phyloP scores from a whole-genome alignment of 2,797 vertebrate species.

The Coreius guichenoti region DNA sequence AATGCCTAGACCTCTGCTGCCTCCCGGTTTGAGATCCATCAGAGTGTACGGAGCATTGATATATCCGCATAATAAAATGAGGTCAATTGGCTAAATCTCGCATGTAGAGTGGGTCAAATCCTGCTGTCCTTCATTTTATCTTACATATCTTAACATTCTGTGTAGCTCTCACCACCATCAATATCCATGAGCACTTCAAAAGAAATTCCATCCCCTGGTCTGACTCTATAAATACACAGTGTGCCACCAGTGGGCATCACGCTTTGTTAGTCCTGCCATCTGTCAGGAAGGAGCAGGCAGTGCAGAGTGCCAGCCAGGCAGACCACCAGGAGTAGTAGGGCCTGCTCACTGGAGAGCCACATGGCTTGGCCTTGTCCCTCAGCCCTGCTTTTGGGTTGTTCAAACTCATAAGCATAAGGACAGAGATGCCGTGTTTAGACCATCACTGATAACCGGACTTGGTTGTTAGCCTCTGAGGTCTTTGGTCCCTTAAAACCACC shows the following conservation, averaged over 20 bases:
- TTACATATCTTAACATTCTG: slow-evolving; percentile 10
- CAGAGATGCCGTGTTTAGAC: slow-evolving; percentile 15
- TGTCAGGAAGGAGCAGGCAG: slow-evolving; percentile 69
- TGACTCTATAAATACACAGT: slow-evolving; percentile 64
- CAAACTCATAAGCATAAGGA: slow-evolving; percentile 14
- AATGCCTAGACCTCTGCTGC: not conserved
- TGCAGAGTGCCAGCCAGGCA: slow-evolving; percentile 55
- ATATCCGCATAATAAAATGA: slow-evolving; percentile 30
- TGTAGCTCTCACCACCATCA: slow-evolving; percentile 42
- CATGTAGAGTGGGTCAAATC: slow-evolving; percentile 34
- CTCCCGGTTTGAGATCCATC: not conserved
- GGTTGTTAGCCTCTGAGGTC: slow-evolving; percentile 18
- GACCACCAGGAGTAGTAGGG: slow-evolving; percentile 62
- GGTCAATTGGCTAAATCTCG: slow-evolving; percentile 20
- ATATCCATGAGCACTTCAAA: slow-evolving; percentile 54
- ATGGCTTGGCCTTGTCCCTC: slow-evolving; percentile 47
- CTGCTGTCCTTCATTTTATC: slow-evolving; percentile 11
- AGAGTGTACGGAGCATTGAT: not conserved
- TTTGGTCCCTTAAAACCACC: slow-evolving; percentile 22
- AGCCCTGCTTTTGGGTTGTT: slow-evolving; percentile 22
- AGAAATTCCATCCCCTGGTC: slow-evolving; percentile 29
- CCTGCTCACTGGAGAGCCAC: slow-evolving; percentile 56
- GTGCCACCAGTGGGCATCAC: slow-evolving; percentile 54
- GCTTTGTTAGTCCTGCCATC: slow-evolving; percentile 67
- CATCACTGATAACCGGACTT: slow-evolving; percentile 7